phyloP scores from a whole-genome alignment of 2,797 vertebrate genomes.

The Hippoglossus hippoglossus region DNA sequence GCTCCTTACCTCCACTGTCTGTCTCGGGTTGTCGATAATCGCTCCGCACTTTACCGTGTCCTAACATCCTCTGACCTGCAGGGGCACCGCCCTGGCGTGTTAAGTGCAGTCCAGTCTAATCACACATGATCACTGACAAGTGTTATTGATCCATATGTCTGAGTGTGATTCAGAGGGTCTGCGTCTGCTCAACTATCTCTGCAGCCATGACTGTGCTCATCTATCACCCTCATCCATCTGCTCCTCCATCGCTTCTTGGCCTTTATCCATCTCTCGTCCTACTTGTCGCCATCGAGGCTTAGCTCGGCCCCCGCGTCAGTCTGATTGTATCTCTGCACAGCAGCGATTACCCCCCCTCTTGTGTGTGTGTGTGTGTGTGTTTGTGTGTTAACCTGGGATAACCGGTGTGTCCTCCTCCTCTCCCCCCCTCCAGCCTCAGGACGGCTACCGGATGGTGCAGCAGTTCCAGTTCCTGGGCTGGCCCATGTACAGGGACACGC shows the following conservation, averaged over 20 bases:
- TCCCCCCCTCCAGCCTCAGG: slow-evolving; percentile 89
- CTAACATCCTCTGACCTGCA: slow-evolving; percentile 22
- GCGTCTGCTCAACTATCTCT: slow-evolving; percentile 47
- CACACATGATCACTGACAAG: slow-evolving; percentile 61
- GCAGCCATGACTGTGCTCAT: slow-evolving; percentile 49
- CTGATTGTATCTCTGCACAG: slow-evolving; percentile 43
- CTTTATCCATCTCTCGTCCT: slow-evolving; percentile 47
- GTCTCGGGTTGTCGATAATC: slow-evolving; percentile 22
- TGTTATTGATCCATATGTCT: slow-evolving; percentile 61
- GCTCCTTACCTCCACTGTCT: slow-evolving; percentile 47
- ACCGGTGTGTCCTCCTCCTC: slow-evolving; percentile 3
- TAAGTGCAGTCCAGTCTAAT: slow-evolving; percentile 45
- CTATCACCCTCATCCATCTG: slow-evolving; percentile 54
- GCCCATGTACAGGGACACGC: slow-evolving; percentile 96
- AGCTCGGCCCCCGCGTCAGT: slow-evolving; percentile 37
- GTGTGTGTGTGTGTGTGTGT: not conserved
- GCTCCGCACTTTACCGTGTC: slow-evolving; percentile 21
- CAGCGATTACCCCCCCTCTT: slow-evolving; percentile 26
- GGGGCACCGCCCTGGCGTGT: slow-evolving; percentile 28
- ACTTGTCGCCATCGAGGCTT: slow-evolving; percentile 21
- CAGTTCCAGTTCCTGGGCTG: slow-evolving; percentile 99
- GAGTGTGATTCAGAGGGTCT: slow-evolving; percentile 56
- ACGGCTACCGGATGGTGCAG: slow-evolving; percentile 97
- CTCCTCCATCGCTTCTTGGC: slow-evolving; percentile 30
- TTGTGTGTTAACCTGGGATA: slow-evolving; percentile 41